These are phyloP conservation scores for Dromas ardeola DNA, from an alignment of 2,113 vertebrate genomes.

Conservation along the genomic window DNA sequence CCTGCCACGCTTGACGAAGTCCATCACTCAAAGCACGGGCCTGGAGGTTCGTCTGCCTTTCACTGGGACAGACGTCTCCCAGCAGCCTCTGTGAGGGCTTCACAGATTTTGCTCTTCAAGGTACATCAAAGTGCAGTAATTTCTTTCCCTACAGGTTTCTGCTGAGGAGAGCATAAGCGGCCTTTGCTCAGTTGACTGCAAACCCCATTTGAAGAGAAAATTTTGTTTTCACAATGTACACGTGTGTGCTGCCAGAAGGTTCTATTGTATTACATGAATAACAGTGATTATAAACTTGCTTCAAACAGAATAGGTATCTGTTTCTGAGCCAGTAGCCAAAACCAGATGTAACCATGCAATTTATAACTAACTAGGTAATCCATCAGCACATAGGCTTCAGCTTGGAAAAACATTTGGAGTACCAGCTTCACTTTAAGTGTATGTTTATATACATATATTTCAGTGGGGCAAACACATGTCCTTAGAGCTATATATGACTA, in stretches of 20 bases:
- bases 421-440: not conserved
- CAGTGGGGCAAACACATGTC: not conserved
- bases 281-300: not conserved
- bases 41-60: not conserved
- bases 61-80: accelerated
- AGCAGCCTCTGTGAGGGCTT: not conserved
- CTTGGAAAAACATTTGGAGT: conserved; percentile 14
- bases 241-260: not conserved
- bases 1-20: not conserved
- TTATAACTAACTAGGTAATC: not conserved
- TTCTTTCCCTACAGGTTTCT: not conserved
- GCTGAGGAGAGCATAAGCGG: not conserved
- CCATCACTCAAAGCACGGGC: not conserved
- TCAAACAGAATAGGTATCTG: not conserved
- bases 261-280: not conserved
- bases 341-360: not conserved
- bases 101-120: not conserved
- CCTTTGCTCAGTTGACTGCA: not conserved
- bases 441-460: not conserved
- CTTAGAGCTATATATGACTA: not conserved
- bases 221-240: not conserved
- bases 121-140: not conserved
- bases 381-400: not conserved
- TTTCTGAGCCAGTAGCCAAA: conserved; percentile 6
- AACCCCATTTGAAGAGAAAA: not conserved